phyloP scores from a whole-genome alignment of 2,888 invertebrate genomes.

The Leucozona laternaria region DNA sequence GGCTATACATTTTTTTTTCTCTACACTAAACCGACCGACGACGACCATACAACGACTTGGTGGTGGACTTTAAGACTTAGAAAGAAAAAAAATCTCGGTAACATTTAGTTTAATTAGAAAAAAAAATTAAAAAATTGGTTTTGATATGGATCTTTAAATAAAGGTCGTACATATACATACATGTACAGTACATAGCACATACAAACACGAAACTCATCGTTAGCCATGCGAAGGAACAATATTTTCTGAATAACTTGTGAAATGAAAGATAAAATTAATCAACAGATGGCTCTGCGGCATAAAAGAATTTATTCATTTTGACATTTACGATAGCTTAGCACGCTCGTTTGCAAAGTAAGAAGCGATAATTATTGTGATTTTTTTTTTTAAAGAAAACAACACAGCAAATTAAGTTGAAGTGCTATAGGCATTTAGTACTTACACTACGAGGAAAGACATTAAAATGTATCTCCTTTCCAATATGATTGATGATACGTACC shows the following conservation, averaged over 20 bases:
- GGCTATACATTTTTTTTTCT: not conserved
- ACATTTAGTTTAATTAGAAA: slow-evolving; percentile 65
- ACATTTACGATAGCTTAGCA: slow-evolving; percentile 57
- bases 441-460: slow-evolving; percentile 37
- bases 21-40: not conserved
- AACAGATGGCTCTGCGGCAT: slow-evolving; percentile 34
- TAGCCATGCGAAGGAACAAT: slow-evolving; percentile 10
- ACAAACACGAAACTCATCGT: not conserved
- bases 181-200: not conserved
- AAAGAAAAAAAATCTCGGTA: slow-evolving; percentile 19
- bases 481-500: slow-evolving; percentile 63
- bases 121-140: slow-evolving; percentile 26
- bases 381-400: not conserved
- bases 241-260: slow-evolving; percentile 31
- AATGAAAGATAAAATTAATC: slow-evolving; percentile 60
- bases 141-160: slow-evolving; percentile 60
- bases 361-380: not conserved
- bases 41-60: not conserved
- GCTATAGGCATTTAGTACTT: slow-evolving; percentile 44
- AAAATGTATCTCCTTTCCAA: slow-evolving; percentile 39
- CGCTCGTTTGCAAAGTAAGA: slow-evolving; percentile 11
- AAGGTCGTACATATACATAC: slow-evolving; percentile 10
- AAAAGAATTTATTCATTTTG: slow-evolving; percentile 55
- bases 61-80: not conserved
- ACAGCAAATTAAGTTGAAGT: slow-evolving; percentile 1